These are phyloP conservation scores for Athalia rosae DNA, from an alignment of 2,888 invertebrate species.

Conservation along the genomic window DNA sequence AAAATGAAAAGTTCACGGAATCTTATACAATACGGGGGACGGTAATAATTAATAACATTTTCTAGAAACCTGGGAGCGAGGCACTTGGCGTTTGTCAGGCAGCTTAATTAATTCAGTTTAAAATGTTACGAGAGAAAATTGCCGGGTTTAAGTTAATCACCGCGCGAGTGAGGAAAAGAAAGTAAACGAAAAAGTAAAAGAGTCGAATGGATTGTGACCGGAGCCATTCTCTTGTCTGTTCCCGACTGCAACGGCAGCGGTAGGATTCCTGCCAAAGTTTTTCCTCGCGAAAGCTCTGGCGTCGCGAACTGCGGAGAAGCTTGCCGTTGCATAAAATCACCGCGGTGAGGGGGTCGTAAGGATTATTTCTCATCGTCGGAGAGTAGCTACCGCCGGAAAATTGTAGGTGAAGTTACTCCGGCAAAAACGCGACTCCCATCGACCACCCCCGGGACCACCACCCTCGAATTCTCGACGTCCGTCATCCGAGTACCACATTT, in stretches of 20 bases:
- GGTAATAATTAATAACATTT: conserved; percentile 35
- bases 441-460: too few relatives aligned
- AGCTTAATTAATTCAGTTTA: conserved; percentile 37
- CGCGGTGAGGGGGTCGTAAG: too few relatives aligned
- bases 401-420: too few relatives aligned
- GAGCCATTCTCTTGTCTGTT: conserved; percentile 32
- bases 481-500: too few relatives aligned
- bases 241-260: conserved; percentile 10
- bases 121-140: conserved; percentile 35
- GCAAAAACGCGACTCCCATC: too few relatives aligned
- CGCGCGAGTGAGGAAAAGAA: conserved; percentile 7
- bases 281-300: not conserved
- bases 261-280: conserved; percentile 19
- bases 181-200: not conserved
- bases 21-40: not conserved
- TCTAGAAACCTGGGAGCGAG: conserved; percentile 10
- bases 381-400: too few relatives aligned
- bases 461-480: too few relatives aligned
- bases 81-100: conserved; percentile 34
- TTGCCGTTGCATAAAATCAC: not conserved
- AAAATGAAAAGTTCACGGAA: not conserved
- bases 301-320: not conserved
- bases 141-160: conserved; percentile 38
- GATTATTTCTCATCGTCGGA: too few relatives aligned
- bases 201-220: conserved; percentile 26